Evolutionary conservation across 2,888 invertebrate species (phyloP), one percentile per base, ranked within the genome.

Genomic region (Chydorus sphaericus): DNA sequence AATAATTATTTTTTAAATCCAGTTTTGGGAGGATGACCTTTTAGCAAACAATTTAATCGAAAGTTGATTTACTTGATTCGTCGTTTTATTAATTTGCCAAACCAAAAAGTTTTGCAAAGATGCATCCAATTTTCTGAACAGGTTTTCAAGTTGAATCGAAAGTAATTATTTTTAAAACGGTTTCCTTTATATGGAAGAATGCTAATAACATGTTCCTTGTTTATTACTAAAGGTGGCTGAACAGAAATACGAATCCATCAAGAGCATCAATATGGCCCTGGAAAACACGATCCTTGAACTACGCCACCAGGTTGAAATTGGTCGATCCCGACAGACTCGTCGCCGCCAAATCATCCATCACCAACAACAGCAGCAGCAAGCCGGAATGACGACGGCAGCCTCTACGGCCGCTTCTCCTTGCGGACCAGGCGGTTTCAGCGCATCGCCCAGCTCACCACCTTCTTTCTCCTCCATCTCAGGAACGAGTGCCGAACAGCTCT

Each of bases 201-300:
- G n/a, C n/a, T n/a, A n/a, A n/a, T n/a, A n/a, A n/a, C n/a, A n/a
- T n/a, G n/a, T 48, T 60, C 10, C 57, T 57, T 55, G 26, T 39
- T 10, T 54, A 63, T 63, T 36, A 44, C 59, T 59, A 14, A 57
- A 78, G 77, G 73, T 76, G 49, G 67, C 77, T n/a, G 77, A 77
- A 63, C 73, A 72, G 58, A 79, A 79, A 64, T 80, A 78, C 62
- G 73, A 74, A 59, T 70, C 73, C 6, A 76, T 77, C 60, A 70
- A 77, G 63, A 67, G 71, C 23, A 72, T 77, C 53, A 77, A 77
- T 62, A 68, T 75, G 58, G 71, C 73, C 60, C 68, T 78, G 66
- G 79, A 80, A 62, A 74, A 75, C 60, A 73, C 73, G 60, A 71
- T 78, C 51, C 65, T 79, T 62, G 74, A 76, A 60, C 62, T 78